Conservation (phyloP, 2,113 vertebrate species). For the Cricetomys ansorgei region DNA sequence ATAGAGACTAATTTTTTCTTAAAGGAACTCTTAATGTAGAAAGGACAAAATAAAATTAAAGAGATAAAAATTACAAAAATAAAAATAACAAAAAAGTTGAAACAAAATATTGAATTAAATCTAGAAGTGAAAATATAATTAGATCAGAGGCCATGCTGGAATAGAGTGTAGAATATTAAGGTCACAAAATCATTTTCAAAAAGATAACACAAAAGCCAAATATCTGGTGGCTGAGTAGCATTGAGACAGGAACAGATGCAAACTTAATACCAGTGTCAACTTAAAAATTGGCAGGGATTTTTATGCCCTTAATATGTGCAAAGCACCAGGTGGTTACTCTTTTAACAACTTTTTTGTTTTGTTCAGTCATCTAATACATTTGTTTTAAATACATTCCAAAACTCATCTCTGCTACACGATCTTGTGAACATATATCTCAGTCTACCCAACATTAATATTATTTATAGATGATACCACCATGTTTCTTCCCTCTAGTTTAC, state of each 20-base stretch:
- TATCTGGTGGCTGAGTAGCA: background rate
- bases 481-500: background rate
- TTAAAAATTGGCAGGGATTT: background rate
- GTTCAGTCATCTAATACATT: background rate
- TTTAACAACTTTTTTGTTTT: background rate
- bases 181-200: background rate
- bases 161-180: conserved; percentile 16
- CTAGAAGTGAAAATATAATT: background rate
- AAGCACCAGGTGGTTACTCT: background rate
- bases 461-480: background rate
- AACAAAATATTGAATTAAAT: conserved; percentile 20
- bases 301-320: background rate
- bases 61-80: background rate
- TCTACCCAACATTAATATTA: background rate
- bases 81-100: background rate
- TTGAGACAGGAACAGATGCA: background rate
- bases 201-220: background rate
- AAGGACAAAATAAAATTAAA: background rate
- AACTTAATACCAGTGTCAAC: background rate
- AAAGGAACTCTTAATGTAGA: background rate
- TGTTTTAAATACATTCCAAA: background rate
- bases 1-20: background rate
- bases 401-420: background rate
- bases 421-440: background rate
- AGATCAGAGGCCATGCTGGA: background rate